These are phyloP conservation scores for Microcebus jonahi DNA, from an alignment of 2,113 vertebrate species.

Conservation along the genomic window DNA sequence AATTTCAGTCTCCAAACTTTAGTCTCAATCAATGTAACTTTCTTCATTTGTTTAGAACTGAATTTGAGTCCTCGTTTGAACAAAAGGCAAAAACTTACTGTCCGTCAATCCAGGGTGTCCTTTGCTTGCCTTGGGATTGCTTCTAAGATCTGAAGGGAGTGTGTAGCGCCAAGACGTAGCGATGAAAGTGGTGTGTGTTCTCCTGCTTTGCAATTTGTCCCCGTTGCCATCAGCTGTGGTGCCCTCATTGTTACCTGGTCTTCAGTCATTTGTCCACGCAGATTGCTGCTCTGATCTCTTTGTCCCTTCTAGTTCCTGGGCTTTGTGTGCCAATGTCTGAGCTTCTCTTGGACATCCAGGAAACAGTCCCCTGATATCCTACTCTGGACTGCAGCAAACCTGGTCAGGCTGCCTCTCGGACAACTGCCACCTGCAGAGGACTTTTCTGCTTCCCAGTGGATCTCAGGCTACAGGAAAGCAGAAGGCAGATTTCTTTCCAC, in stretches of 20 bases:
- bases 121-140: neutral
- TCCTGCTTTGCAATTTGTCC: neutral
- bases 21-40: neutral
- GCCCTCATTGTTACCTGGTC: neutral
- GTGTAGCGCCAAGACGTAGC: neutral
- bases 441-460: neutral
- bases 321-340: neutral
- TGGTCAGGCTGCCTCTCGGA: neutral
- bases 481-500: neutral
- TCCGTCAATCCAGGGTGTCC: neutral
- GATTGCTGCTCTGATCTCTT: neutral
- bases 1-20: neutral
- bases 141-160: neutral
- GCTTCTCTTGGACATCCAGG: neutral
- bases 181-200: neutral
- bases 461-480: neutral
- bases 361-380: neutral
- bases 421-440: neutral
- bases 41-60: neutral
- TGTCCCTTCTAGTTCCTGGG: neutral
- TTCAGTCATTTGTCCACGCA: neutral
- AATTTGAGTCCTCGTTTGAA: slow-evolving; percentile 13
- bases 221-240: neutral
- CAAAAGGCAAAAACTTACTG: neutral
- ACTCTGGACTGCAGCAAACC: neutral